Conservation (phyloP, 2,888 invertebrate genomes). For the Emmelina monodactyla region DNA sequence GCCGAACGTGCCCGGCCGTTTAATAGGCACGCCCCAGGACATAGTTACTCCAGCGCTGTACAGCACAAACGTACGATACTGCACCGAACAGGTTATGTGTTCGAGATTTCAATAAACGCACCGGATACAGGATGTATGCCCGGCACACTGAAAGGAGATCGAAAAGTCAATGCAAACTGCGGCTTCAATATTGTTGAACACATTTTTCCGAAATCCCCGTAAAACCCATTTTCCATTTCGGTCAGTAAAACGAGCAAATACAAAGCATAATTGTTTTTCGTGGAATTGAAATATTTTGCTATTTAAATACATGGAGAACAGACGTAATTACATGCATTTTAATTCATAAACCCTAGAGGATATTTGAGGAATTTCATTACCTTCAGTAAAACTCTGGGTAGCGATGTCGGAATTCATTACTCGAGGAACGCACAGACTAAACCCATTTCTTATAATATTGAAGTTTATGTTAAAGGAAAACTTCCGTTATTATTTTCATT, state of each 20-base stretch:
- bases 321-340: conserved; percentile 53
- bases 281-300: too few species aligned
- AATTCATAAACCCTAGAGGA: conserved; percentile 34
- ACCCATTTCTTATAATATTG: conserved; percentile 38
- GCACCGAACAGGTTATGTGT: conserved; percentile 20
- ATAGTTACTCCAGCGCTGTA: conserved; percentile 36
- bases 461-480: conserved; percentile 40
- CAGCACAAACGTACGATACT: too few species aligned
- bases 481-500: conserved; percentile 38
- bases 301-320: too few species aligned
- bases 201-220: too few species aligned
- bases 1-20: conserved; percentile 44
- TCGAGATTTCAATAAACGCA: conserved; percentile 31
- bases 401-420: conserved; percentile 46
- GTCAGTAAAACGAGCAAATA: too few species aligned
- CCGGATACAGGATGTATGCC: conserved; percentile 13
- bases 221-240: too few species aligned
- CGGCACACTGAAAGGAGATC: neutral
- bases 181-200: too few species aligned
- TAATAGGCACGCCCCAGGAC: conserved; percentile 30
- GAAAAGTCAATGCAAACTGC: too few species aligned
- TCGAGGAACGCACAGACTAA: conserved; percentile 36
- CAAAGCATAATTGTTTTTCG: too few species aligned
- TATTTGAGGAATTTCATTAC: conserved; percentile 62
- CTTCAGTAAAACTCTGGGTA: too few species aligned